Base-by-base conservation (phyloP, 2,113 vertebrate genomes). In the Vicugna pacos region DNA sequence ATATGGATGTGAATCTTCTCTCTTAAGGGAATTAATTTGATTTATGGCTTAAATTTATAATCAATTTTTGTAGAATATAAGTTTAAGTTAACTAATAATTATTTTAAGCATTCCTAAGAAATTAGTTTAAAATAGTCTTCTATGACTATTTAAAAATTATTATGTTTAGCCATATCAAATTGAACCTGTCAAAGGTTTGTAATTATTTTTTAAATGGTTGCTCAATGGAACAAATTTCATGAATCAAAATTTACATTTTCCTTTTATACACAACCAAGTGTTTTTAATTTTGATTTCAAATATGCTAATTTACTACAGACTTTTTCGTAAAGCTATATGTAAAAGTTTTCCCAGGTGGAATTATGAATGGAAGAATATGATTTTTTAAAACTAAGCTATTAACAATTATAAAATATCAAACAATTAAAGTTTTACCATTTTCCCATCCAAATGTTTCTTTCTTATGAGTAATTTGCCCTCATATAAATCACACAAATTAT, bases 211-310 rank as follows among this genome's bases (percentile, higher is more conserved):
- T 60, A 75, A n/a, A 83, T 83, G 38, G 12, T 13, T 95, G 10
- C 46, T 92, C 52, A 93, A 72, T 6, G 52, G n/a, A 94, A 88
- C 54, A 88, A 79, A 90, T 84, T 72, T 92, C 70, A 94, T 81
- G 76, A 97, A 96, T 94, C 76, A 95, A 94, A 96, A 88, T 94
- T 64, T 84, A 93, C 0, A n/a, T 17, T 77, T 80, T 93, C 56
- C 64, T 64, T 89, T 94, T 82, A 96, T 50, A 80, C 3, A 50
- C 22, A 91, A 75, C 10, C 10, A 84, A 30, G 42, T 65, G 20
- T 50, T 79, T 95, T 46, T 46, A 69, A 93, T 73, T 75, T 93
- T 91, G 13, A 77, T 69, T 97, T 93, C n/a, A 93, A 95, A 75
- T 30, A 64, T 81, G 65, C 19, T 82, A 92, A 80, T 90, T 92